A percentile compares a stretch with the other conserved stretches of the same genome.
Conservation (phyloP, 2,797 vertebrate species). For the Pempheris klunzingeri region DNA sequence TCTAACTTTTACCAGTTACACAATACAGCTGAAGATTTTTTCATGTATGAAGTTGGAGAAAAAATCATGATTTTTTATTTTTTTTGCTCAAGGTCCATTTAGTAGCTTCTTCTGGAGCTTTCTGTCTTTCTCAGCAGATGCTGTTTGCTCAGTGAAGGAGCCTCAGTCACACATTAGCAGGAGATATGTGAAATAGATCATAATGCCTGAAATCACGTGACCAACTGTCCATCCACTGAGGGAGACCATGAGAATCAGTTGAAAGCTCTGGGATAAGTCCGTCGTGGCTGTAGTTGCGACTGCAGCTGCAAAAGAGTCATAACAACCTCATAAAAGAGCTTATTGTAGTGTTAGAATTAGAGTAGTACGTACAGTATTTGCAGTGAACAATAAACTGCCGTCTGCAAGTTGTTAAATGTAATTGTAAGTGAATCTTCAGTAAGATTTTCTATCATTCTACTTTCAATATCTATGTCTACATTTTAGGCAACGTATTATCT, state of each 20-base stretch:
- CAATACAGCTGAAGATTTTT: background rate
- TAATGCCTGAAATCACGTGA: background rate
- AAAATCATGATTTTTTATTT: background rate
- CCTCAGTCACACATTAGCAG: background rate
- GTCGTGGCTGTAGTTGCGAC: background rate
- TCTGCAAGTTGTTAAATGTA: background rate
- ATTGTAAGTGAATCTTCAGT: background rate
- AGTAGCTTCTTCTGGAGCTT: background rate
- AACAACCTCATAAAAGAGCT: background rate
- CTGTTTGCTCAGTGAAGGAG: background rate
- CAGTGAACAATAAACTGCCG: background rate
- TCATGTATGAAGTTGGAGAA: background rate
- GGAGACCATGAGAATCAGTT: background rate
- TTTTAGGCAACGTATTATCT: background rate
- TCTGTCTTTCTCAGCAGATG: background rate
- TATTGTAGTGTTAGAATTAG: background rate
- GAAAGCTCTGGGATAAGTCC: background rate
- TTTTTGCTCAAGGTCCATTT: background rate
- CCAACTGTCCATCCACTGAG: background rate
- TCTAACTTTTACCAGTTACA: constrained; percentile 12
- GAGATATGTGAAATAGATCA: background rate
- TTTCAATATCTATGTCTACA: background rate
- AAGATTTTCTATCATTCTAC: background rate
- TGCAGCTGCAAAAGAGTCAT: no score
- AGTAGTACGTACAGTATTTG: background rate